Base-by-base conservation (phyloP, 2,113 vertebrate species). In the Ciconia maguari region DNA sequence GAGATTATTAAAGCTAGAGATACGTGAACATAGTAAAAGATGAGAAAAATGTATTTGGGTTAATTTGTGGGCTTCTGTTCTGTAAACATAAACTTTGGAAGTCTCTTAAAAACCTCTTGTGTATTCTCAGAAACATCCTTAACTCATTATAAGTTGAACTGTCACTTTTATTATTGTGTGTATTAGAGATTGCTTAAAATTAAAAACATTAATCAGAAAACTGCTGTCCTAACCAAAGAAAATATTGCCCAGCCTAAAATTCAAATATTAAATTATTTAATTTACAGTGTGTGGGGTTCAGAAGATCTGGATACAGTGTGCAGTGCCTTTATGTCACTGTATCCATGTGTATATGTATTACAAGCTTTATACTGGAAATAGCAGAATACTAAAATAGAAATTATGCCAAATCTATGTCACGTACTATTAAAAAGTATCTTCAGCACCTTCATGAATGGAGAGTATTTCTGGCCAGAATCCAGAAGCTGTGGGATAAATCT, bases 161-260 rank as follows among this genome's bases (percentile, higher is more conserved):
- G 97, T 96, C 97, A 97, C 93, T 98, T 98, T 98, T 98, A 98
- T 98, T 98, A 98, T 98, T 97, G 96, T 96, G 96, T 96, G 87
- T 97, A 98, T 98, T 98, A 97, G 97, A 97, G 96, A 95, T 93
- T 87, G 96, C 85, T 97, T 98, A 97, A 98, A 98, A 98, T 98
- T 98, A 98, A 98, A 98, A 98, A 97, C 98, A 98, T 98, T 98
- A 96, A 98, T 98, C 98, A 98, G 98, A 97, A 98, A 98, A 97
- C 74, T 97, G 95, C 94, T 97, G 97, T 98, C 97, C 97, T 97
- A 95, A 94, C 85, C 83, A 95, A 98, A 96, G 93, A 98, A 98
- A 97, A 97, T 97, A 98, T 97, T 84, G 80, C 95, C 94, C 93
- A 94, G 96, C 97, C 95, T 98, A 91, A 97, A 98, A 98, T 97